phyloP scores from a whole-genome alignment of 1,140 invertebrate genomes.

The Oncopodura yosiiana region DNA sequence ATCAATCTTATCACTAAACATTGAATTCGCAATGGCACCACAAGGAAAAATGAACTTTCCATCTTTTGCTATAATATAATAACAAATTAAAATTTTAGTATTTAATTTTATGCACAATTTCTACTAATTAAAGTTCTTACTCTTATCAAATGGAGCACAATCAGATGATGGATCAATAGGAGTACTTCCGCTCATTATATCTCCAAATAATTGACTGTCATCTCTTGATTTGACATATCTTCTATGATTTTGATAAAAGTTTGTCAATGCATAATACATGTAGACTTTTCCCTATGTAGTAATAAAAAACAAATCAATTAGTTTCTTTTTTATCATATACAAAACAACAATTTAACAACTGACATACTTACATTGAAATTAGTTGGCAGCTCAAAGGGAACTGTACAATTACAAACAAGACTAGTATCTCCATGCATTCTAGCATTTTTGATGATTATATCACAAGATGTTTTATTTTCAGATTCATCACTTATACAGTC shows the following conservation, averaged over 20 bases:
- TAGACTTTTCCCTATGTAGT: constrained; percentile 68
- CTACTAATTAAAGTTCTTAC: neutral
- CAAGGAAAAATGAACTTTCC: constrained; percentile 73
- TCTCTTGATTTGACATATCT: constrained; percentile 96
- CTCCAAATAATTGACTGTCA: constrained; percentile 85
- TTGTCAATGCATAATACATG: constrained; percentile 94
- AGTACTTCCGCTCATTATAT: constrained; percentile 41
- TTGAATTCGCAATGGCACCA: constrained; percentile 87
- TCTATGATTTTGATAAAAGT: constrained; percentile 98
- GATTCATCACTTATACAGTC: constrained; percentile 5
- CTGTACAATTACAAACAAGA: constrained; percentile 63
- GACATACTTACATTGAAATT: constrained; percentile 9
- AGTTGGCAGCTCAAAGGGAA: constrained; percentile 54
- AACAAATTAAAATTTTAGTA: neutral
- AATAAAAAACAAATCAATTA: neutral
- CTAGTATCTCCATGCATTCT: constrained; percentile 33
- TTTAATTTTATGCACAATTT: neutral
- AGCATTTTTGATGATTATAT: constrained; percentile 50
- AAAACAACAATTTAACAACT: neutral
- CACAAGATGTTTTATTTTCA: constrained; percentile 45
- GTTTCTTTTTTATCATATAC: neutral
- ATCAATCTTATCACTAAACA: constrained; percentile 29
- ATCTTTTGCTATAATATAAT: neutral
- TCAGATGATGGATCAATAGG: constrained; percentile 51
- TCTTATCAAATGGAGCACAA: constrained; percentile 64